phyloP scores from a whole-genome alignment of 30 jellyfish, hydroid and myxozoan genomes.

The Aurelia aurita region DNA sequence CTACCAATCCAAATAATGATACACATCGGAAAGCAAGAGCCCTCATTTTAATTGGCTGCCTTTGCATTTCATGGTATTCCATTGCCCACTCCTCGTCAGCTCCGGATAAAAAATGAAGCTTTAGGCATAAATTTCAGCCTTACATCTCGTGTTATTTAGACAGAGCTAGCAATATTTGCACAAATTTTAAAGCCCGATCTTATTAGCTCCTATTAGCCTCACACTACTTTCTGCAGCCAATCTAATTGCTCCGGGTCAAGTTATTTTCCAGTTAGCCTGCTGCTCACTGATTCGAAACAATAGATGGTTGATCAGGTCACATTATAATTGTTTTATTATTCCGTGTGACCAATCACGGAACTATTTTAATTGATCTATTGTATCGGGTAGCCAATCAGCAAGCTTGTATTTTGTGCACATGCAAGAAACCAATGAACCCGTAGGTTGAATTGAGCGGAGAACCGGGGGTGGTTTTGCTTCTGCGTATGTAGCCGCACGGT shows the following conservation, averaged over 20 bases:
- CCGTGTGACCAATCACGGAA: constrained; percentile 27
- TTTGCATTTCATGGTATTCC: constrained; percentile 36
- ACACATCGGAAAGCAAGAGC: constrained; percentile 67
- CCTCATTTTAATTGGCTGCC: constrained; percentile 51
- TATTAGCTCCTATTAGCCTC: constrained; percentile 19
- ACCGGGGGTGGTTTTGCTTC: constrained; percentile 1
- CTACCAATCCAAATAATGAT: constrained; percentile 74
- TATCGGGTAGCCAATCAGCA: not conserved
- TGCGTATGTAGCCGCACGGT: too few relatives aligned
- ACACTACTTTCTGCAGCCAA: constrained; percentile 11
- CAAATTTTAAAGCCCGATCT: too few relatives aligned
- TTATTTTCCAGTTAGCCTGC: constrained; percentile 15
- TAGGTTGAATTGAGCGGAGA: not conserved
- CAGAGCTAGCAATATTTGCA: too few relatives aligned
- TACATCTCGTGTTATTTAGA: too few relatives aligned
- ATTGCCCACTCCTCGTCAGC: constrained; percentile 6
- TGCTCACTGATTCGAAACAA: constrained; percentile 27
- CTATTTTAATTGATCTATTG: not conserved
- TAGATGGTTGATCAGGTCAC: constrained; percentile 25
- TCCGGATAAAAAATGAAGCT: not conserved
- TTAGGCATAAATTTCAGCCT: not conserved
- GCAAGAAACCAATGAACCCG: too few relatives aligned
- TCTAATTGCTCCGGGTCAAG: constrained; percentile 44
- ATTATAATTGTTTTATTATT: not conserved
- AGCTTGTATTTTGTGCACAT: not conserved